Evolutionary conservation across 2,113 vertebrate genomes (phyloP), one percentile per base, ranked within the genome.

Genomic region (Cacatua alba): DNA sequence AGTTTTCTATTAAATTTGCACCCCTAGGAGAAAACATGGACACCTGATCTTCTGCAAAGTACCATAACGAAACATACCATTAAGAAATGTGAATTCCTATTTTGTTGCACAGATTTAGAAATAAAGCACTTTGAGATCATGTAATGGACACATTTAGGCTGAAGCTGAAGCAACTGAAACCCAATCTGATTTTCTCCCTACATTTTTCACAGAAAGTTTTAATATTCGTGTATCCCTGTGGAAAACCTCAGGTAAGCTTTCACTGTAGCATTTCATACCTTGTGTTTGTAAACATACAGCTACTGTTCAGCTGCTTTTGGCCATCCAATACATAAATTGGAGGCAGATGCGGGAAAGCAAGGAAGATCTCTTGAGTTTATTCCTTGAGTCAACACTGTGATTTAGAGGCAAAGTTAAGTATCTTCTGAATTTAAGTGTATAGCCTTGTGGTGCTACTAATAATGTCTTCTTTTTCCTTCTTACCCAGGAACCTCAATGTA

Each of bases 1-100:
- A 91, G 89, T 95, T 95, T 94, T 94, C 51, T 78, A 94, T 76
- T 60, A 94, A 74, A 65, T 69, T 20, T 55, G 17, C 8, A 21
- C 11, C 10, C 18, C 7, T 39, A 33, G 53, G 17, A 41, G 5
- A 11, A 10, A 85, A 52, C 13, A n/a, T 11, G 17, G 37, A 10
- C 2, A 0, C 16, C 13, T 33, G 41, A 17, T 53, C 6, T 14
- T 83, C 23, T 80, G 53, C 57, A 26, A 28, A 69, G 19, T 70
- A 63, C 24, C 44, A 1, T n/a, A 16, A 80, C 71, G 57, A 65
- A 72, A 33, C 17, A 19, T 16, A 52, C 3, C 41, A 16, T 25
- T 33, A 48, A 19, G 26, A 84, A 70, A 67, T 20, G 12, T 28
- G 39, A 43, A 78, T 78, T 76, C 37, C 13, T 72, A 16, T 82